Evolutionary conservation across 2,113 vertebrate species (phyloP).

Genomic region (Bos taurus): ARS-UCD2.0 NC_037334.1:53694001-53694500

Average conservation of each 20-base stretch:
- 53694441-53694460: not conserved
- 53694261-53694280: not conserved
- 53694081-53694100: no score
- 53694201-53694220: not conserved
- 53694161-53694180: not conserved
- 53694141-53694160: not conserved
- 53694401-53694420: not conserved
- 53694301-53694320: not conserved
- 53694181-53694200: not conserved
- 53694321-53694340: not conserved
- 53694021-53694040: not conserved
- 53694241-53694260: not conserved
- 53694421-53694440: not conserved
- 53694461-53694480: not conserved
- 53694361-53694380: not conserved
- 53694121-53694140: not conserved
- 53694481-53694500: not conserved
- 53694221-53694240: not conserved
- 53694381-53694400: not conserved
- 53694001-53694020: not conserved
- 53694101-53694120: rapidly evolving
- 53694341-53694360: not conserved
- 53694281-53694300: not conserved
- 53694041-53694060: not conserved
- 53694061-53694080: not conserved